Evolutionary conservation across 2,113 vertebrate genomes (phyloP).

Genomic region (Ceratotherium simum): DNA sequence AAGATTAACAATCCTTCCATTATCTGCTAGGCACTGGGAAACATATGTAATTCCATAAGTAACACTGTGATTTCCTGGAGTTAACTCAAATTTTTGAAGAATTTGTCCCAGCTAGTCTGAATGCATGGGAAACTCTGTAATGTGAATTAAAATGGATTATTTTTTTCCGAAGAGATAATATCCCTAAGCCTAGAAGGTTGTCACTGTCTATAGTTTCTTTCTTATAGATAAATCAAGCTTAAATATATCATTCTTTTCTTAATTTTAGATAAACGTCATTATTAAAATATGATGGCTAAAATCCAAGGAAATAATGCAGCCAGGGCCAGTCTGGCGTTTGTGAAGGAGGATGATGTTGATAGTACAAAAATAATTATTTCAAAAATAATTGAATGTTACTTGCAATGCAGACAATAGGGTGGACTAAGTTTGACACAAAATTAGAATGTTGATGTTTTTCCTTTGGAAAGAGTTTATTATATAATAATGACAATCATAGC

Average conservation of each 20-base stretch:
- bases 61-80: neutral
- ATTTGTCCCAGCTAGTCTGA: conserved; percentile 3
- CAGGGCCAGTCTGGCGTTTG: neutral
- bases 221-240: neutral
- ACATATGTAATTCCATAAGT: neutral
- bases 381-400: neutral
- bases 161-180: neutral
- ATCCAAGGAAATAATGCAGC: neutral
- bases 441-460: neutral
- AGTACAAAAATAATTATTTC: neutral
- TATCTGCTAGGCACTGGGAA: neutral
- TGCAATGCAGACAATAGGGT: neutral
- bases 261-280: neutral
- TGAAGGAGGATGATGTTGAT: neutral
- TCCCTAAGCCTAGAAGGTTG: neutral
- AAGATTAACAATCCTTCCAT: neutral
- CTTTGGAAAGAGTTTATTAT: neutral
- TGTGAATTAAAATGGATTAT: neutral
- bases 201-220: neutral
- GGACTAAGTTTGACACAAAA: neutral
- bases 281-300: neutral
- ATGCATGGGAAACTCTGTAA: neutral
- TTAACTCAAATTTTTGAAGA: neutral
- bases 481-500: neutral
- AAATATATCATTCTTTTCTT: neutral